These are phyloP conservation scores for Sarcophaga rosellei DNA, from an alignment of 2,888 invertebrate genomes.

Conservation along the genomic window DNA sequence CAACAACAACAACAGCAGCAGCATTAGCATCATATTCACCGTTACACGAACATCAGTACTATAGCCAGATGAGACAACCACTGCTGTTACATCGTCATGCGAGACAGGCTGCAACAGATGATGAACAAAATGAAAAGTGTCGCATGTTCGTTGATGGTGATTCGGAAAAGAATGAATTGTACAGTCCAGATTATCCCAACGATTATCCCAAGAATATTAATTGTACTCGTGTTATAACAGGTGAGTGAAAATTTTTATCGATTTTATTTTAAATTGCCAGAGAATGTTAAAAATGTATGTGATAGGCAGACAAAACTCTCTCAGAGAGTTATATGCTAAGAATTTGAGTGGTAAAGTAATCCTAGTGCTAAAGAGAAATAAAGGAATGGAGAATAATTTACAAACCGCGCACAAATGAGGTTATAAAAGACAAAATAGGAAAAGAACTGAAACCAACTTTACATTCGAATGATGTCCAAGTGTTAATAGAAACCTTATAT, in stretches of 20 bases:
- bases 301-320: no score
- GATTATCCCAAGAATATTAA: conserved; percentile 86
- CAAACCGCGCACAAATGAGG: no score
- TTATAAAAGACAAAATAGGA: no score
- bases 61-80: conserved; percentile 52
- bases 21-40: conserved; percentile 45
- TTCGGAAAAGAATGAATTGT: conserved; percentile 84
- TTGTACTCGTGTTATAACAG: conserved; percentile 86
- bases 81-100: conserved; percentile 63
- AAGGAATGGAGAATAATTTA: no score
- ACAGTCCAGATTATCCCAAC: conserved; percentile 87
- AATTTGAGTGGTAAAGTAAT: no score
- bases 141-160: conserved; percentile 84
- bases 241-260: conserved; percentile 81
- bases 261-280: background rate
- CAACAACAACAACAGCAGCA: conserved; percentile 52
- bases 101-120: conserved; percentile 72
- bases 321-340: no score
- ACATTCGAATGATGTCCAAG: no score
- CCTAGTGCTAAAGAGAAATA: no score
- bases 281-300: background rate
- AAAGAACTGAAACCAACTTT: no score
- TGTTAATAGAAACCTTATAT: no score
- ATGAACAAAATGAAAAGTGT: conserved; percentile 81
- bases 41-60: conserved; percentile 29